Evolutionary conservation across 1,140 invertebrate species (phyloP).

Genomic region (Bombus consobrinus): DNA sequence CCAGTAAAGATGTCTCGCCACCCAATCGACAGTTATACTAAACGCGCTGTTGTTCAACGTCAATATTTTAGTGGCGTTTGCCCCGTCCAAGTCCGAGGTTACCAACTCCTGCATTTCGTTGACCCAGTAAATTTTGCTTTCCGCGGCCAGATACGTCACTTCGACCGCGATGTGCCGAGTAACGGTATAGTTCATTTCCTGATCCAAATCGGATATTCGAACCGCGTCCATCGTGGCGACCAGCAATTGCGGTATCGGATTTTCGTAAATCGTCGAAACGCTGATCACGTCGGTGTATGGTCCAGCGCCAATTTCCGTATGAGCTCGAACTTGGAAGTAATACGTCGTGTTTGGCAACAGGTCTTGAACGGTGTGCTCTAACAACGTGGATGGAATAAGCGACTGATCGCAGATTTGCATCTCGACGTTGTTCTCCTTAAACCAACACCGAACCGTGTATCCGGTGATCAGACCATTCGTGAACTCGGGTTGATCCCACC

Average conservation of each 20-base stretch:
- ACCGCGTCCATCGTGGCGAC: slow-evolving; percentile 88
- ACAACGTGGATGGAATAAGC: slow-evolving; percentile 65
- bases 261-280: slow-evolving; percentile 86
- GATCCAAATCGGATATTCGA: slow-evolving; percentile 89
- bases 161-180: slow-evolving; percentile 86
- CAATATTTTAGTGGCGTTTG: slow-evolving; percentile 85
- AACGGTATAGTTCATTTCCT: slow-evolving; percentile 83
- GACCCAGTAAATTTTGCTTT: slow-evolving; percentile 92
- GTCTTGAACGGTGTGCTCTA: slow-evolving; percentile 85
- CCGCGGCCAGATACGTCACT: slow-evolving; percentile 86
- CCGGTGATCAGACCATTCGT: slow-evolving; percentile 89
- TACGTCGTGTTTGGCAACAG: slow-evolving; percentile 87
- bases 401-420: slow-evolving; percentile 72
- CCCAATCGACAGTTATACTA: slow-evolving; percentile 92
- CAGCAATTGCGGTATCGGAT: slow-evolving; percentile 90
- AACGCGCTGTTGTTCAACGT: slow-evolving; percentile 87
- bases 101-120: slow-evolving; percentile 91
- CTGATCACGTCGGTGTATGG: slow-evolving; percentile 85
- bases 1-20: slow-evolving; percentile 92
- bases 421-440: slow-evolving; percentile 68
- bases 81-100: slow-evolving; percentile 84
- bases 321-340: slow-evolving; percentile 91
- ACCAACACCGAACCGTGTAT: slow-evolving; percentile 89
- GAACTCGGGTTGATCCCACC: slow-evolving; percentile 90
- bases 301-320: slow-evolving; percentile 89